Conservation (phyloP, 2,797 vertebrate species). For the Iguana delicatissima region DNA sequence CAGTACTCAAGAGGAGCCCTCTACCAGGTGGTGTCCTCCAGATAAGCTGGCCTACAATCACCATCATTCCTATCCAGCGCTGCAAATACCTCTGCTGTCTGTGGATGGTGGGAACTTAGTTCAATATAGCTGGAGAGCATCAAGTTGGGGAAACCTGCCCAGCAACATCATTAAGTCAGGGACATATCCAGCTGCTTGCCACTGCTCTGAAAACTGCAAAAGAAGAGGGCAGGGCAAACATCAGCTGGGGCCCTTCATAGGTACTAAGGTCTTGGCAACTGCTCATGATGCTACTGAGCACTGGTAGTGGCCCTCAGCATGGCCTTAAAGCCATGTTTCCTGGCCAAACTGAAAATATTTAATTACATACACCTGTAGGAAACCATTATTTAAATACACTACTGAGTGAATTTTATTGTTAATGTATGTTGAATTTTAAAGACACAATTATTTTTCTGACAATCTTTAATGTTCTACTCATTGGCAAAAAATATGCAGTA, state of each 20-base stretch:
- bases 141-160: not conserved
- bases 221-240: not conserved
- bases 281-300: not conserved
- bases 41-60: not conserved
- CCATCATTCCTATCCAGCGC: not conserved
- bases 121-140: not conserved
- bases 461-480: too few relatives aligned
- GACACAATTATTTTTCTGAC: not conserved
- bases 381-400: not conserved
- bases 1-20: not conserved
- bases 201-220: not conserved
- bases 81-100: not conserved
- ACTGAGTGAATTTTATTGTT: not conserved
- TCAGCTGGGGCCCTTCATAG: too few relatives aligned
- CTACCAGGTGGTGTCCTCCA: not conserved
- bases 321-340: not conserved
- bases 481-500: too few relatives aligned
- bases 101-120: not conserved
- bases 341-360: not conserved
- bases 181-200: not conserved
- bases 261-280: not conserved
- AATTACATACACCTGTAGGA: not conserved
- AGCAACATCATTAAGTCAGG: not conserved
- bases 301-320: not conserved
- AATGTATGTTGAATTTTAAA: not conserved